phyloP scores from a whole-genome alignment of 2,113 vertebrate genomes.

The Menura novaehollandiae region DNA sequence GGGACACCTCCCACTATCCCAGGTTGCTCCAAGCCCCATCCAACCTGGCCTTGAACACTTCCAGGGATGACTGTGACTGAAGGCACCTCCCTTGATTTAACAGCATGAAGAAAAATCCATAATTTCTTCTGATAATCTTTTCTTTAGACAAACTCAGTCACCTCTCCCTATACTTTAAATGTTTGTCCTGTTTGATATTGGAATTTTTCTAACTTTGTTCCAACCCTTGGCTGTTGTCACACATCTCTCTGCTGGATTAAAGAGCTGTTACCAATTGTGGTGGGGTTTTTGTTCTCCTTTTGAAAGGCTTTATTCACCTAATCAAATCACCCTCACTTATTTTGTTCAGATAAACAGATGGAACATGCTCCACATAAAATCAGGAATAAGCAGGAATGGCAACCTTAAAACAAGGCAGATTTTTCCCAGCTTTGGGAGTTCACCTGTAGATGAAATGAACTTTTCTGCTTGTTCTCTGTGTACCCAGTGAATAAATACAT shows the following conservation, averaged over 20 bases:
- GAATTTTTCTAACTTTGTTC: background rate
- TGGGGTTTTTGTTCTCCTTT: background rate
- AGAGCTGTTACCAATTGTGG: background rate
- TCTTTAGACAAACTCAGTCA: background rate
- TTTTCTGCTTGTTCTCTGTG: background rate
- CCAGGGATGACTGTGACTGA: background rate
- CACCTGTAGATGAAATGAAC: background rate
- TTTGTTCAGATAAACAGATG: slow-evolving; percentile 8
- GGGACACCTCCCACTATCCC: rapidly evolving
- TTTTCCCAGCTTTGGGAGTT: background rate
- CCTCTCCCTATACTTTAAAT: background rate
- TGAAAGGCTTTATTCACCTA: slow-evolving; percentile 4
- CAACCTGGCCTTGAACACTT: background rate
- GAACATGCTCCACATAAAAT: background rate
- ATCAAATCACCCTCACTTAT: background rate
- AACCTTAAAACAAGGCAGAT: background rate
- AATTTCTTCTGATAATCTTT: background rate
- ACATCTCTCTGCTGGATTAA: background rate
- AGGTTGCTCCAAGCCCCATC: background rate
- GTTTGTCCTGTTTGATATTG: background rate
- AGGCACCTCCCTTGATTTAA: background rate
- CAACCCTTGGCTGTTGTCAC: background rate
- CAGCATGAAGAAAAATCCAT: background rate
- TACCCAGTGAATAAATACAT: background rate
- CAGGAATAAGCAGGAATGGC: background rate